Evolutionary conservation across 2,888 invertebrate genomes (phyloP), one percentile per base, ranked within the genome.

Genomic region (Thelaira solivaga): DNA sequence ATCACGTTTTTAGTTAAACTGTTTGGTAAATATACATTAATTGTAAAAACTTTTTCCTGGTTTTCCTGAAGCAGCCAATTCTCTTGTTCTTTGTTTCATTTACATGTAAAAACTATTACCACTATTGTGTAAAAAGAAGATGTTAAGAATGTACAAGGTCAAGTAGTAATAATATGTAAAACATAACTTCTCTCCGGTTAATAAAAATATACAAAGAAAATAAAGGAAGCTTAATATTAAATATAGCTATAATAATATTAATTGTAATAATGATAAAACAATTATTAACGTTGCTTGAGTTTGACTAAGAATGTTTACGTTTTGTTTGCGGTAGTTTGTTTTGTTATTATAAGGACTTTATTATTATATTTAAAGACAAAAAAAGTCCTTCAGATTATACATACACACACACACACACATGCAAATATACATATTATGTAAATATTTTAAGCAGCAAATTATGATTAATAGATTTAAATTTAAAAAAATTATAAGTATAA

Each of bases 301-400:
- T 76, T 76, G 79, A 76, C 75, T 79, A 75, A 78, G 78, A 76
- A 79, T 79, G 79, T 72, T 78, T 74, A 74, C 53, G 78, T 77
- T 64, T 47, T 62, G 31, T 57, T 64, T 45, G 49, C 59, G 45
- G 24, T 51, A 61, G 41, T 61, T 68, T 47, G 16, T 64, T 64
- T 36, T 36, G 16, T 64, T 64, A 47, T 61, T 69, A 20, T 31
- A 16, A 41, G 29, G 49, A 62, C 62, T 20, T 36, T 74, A 20
- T 59, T 36, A 13, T n/a, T n/a, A n/a, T n/a, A n/a, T 53, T 62
- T 20, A 59, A 47, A 57, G 16, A 41, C 43, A 41, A 49, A 31
- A 24, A 18, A 62, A 53, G 34, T 55, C 61, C 41, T 65, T 61
- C 43, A 26, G 31, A 31, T 26, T 53, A 47, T 5, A 5, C 4